Conservation (phyloP, 2,797 vertebrate genomes). For the Adrianichthys oophorus region DNA sequence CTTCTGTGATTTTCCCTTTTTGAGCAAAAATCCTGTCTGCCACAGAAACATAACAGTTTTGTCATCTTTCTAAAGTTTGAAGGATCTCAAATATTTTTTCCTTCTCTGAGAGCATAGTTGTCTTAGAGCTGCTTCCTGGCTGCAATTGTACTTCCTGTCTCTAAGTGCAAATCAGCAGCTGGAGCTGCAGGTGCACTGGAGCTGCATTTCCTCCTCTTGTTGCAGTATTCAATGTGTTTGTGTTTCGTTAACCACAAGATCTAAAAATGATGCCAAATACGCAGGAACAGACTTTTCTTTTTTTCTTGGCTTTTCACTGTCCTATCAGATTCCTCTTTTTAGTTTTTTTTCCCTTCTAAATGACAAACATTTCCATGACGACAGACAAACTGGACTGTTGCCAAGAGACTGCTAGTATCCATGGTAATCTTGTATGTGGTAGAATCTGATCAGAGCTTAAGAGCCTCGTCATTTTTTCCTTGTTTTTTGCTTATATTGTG, state of each 20-base stretch:
- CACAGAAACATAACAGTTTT: too few relatives aligned
- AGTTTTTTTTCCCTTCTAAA: neutral
- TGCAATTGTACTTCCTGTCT: slow-evolving; percentile 32
- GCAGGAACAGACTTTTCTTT: neutral
- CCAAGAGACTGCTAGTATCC: slow-evolving; percentile 58
- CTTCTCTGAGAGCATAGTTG: slow-evolving; percentile 11
- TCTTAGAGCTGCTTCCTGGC: slow-evolving; percentile 28
- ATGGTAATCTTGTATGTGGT: slow-evolving; percentile 54
- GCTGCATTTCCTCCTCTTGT: neutral
- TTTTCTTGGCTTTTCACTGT: slow-evolving; percentile 3
- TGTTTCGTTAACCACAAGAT: neutral
- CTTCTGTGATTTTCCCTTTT: too few relatives aligned
- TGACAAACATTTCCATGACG: slow-evolving; percentile 55
- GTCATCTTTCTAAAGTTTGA: neutral
- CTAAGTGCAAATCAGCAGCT: slow-evolving; percentile 4
- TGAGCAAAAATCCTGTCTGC: too few relatives aligned
- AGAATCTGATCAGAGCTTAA: slow-evolving; percentile 45
- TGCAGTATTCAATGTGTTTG: neutral
- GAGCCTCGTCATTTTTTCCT: slow-evolving; percentile 6
- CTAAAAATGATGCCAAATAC: neutral
- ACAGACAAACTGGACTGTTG: slow-evolving; percentile 64
- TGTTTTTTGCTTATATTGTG: slow-evolving; percentile 7
- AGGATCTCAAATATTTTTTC: neutral
- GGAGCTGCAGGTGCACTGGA: slow-evolving; percentile 1
- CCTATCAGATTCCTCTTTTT: slow-evolving; percentile 11